Base-by-base conservation (phyloP, 2,797 vertebrate genomes). In the Pangasius larnaudii region DNA sequence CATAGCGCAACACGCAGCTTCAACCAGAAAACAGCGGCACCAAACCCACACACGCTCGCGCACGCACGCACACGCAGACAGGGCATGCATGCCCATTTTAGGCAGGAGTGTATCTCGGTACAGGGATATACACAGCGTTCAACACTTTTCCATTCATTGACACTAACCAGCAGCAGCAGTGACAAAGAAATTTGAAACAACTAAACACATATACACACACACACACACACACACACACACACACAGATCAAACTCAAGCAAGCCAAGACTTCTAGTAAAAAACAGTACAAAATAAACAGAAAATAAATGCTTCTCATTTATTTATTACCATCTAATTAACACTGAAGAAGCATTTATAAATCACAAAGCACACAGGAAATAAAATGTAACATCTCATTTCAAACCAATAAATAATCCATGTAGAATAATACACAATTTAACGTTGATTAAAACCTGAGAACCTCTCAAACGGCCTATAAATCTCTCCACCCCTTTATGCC, bases 121-220 rank as follows among this genome's bases (percentile, higher is more conserved):
- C 22, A 22, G 14, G 2, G 16, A 74, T 69, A 72, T 46, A 56
- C 59, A 77, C 69, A 36, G 24, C 27, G 1, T 59, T 61, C 53
- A 33, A 56, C 27, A 27, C 67, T 72, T 88, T 74, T 84, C 59
- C 74, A 85, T 86, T 87, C 91, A 71, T 86, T 83, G 79, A 90
- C 22, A 30, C 67, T 87, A 91, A 88, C 75, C 89, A 88, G 85
- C 9, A 87, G 53, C 78, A 61, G 78, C 61, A 39, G 61, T 83
- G 51, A 84, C 83, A 72, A 82, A 82, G 80, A 63, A 82, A 63
- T 46, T 30, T n/a, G 2, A 46, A 46, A 39, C 53, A 19, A 10
- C 30, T 78, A 78, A 59, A 71, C 65, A 51, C 30, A 84, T 6
- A 58, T 11, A 71, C 83, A 56, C 61, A 30, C 63, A 22, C 71